Evolutionary conservation across 2,797 vertebrate species (phyloP).

Genomic region (Alosa sapidissima): DNA sequence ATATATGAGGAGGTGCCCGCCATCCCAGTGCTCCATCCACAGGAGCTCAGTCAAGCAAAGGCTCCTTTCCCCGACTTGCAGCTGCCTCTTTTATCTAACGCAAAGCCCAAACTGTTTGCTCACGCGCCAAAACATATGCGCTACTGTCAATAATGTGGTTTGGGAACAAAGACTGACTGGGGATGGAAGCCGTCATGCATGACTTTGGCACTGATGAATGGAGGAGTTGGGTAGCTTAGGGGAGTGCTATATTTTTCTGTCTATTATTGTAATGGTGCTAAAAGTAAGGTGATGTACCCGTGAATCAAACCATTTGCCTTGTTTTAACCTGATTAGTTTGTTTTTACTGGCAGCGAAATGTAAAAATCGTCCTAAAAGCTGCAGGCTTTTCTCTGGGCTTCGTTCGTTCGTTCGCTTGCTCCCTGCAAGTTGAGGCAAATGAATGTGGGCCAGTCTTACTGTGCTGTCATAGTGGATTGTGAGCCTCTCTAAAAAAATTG

Average conservation of each 20-base stretch:
- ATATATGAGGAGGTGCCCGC: not conserved
- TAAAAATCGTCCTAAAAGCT: not conserved
- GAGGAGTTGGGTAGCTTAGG: not conserved
- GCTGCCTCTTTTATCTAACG: constrained; percentile 7
- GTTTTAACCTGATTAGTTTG: not conserved
- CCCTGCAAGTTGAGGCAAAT: constrained; percentile 15
- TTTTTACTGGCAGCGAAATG: not conserved
- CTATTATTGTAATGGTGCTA: not conserved
- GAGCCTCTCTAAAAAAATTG: not conserved
- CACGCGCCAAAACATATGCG: constrained; percentile 8
- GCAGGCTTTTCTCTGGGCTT: not conserved
- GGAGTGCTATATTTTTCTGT: not conserved
- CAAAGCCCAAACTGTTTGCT: constrained; percentile 8
- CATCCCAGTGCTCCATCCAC: not conserved
- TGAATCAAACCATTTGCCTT: not conserved
- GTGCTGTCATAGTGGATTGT: not conserved
- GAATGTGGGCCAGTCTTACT: constrained; percentile 15
- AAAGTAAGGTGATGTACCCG: not conserved
- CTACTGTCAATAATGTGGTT: not conserved
- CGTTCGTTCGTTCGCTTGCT: not conserved
- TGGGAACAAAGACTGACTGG: not conserved
- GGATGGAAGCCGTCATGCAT: not conserved
- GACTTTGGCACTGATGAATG: constrained; percentile 13
- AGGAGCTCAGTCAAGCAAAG: constrained; percentile 9
- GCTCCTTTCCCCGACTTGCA: not conserved